Evolutionary conservation across 2,888 invertebrate genomes (phyloP), one percentile per base, ranked within the genome.

Genomic region (Orthosia gothica): DNA sequence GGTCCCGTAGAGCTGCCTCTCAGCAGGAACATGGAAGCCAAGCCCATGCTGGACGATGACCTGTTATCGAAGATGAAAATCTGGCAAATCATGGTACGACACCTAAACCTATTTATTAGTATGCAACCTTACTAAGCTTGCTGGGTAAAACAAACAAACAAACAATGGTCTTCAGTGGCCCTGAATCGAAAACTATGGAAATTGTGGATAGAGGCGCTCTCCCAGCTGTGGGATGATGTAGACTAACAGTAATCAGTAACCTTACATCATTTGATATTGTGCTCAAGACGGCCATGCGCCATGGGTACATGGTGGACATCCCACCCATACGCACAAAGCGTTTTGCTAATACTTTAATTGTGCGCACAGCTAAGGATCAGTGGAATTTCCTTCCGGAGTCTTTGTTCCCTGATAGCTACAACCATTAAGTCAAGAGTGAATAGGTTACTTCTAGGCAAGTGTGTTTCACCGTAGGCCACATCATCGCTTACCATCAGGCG

Each of bases 1-100:
- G 77, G 86, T 1, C 89, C 92, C 0, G 47, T 90, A 9, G 92
- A 92, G 5, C 47, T 92, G 9, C 88, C 91, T 0, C 81, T 89
- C 23, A 92, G 87, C 76, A 87, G 91, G 70, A 90, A 88, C 52
- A 89, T 92, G n/a, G 95, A 95, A 86, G 95, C 93, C 0, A 96
- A 95, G 58, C 96, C 96, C 0, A 96, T 96, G 96, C 76, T 96
- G 62, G 96, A 96, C 72, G 95, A 95, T n/a, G 92, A 94, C 26
- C 71, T 94, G 74, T 87, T 96, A 45, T 88, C 95, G 59, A 95
- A 96, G 82, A 91, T 95, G 85, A 96, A 95, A 76, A 87, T 96
- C 54, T 95, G 95, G 95, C 94, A 96, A 88, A 91, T 95, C 13
- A 94, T 96, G 95, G 96, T 95, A 91, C 79, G 83, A 16, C 15